phyloP scores from a whole-genome alignment of 2,888 invertebrate species.

The Napeogenes sylphis region DNA sequence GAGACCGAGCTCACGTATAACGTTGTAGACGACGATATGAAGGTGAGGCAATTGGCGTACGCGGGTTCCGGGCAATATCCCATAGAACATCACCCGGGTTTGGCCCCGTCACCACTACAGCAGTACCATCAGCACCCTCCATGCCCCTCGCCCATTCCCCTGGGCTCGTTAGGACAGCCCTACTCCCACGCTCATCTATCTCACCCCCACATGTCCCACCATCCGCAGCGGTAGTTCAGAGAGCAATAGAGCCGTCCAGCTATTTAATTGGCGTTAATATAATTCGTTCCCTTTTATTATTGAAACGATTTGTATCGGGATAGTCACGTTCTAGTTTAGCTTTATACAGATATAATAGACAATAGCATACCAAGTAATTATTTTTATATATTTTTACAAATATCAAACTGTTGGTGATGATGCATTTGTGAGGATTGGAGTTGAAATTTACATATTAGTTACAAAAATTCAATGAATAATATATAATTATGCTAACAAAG shows the following conservation, averaged over 20 bases:
- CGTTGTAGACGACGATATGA: constrained; percentile 95
- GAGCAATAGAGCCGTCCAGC: constrained; percentile 47
- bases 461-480: constrained; percentile 35
- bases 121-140: constrained; percentile 86
- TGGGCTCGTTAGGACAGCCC: constrained; percentile 70
- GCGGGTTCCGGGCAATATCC: constrained; percentile 85
- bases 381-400: constrained; percentile 68
- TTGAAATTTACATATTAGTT: constrained; percentile 22
- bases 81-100: constrained; percentile 80
- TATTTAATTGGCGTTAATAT: constrained; percentile 38
- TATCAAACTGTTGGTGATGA: constrained; percentile 45
- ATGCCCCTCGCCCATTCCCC: constrained; percentile 86
- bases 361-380: constrained; percentile 58
- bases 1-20: constrained; percentile 98
- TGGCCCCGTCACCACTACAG: constrained; percentile 81
- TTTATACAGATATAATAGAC: constrained; percentile 55
- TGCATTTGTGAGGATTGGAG: constrained; percentile 52
- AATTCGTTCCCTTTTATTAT: constrained; percentile 32
- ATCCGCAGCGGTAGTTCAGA: constrained; percentile 87
- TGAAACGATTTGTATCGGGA: constrained; percentile 48
- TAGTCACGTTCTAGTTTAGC: constrained; percentile 66
- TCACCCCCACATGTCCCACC: constrained; percentile 86
- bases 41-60: constrained; percentile 98
- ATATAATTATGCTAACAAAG: constrained; percentile 6
- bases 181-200: constrained; percentile 76